phyloP scores from a whole-genome alignment of 35 echinoderm and acorn worm genomes.

The Ophiothrix spiculata region DNA sequence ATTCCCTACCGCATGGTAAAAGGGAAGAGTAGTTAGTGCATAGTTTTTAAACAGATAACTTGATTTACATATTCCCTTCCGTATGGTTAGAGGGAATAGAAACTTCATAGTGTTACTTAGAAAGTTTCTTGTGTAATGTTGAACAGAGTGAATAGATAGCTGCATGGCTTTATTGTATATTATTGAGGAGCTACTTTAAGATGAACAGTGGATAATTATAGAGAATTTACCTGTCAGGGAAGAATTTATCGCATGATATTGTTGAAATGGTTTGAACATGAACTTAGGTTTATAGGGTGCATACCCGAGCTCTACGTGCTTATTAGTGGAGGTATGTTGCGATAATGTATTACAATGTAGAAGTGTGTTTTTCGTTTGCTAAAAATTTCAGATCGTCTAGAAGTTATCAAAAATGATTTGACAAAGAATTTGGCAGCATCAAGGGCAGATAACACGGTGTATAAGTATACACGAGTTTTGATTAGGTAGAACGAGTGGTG shows the following conservation, averaged over 20 bases:
- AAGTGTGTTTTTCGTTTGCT: too few species aligned
- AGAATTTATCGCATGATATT: too few species aligned
- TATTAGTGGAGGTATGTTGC: too few species aligned
- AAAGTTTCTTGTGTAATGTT: too few species aligned
- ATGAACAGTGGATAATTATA: too few species aligned
- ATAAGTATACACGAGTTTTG: not conserved
- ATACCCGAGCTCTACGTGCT: too few species aligned
- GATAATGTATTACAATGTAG: too few species aligned
- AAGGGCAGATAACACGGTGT: not conserved
- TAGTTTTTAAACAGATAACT: not conserved
- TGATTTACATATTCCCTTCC: not conserved
- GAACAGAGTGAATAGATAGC: not conserved
- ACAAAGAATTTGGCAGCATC: not conserved
- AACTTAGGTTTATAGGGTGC: too few species aligned
- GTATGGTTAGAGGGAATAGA: not conserved
- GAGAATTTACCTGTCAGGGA: too few species aligned
- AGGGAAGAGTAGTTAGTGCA: not conserved
- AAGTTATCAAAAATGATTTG: not conserved
- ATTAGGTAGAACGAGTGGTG: not conserved
- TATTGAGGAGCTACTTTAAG: too few species aligned
- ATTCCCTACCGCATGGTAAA: not conserved
- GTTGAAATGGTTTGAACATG: too few species aligned
- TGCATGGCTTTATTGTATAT: not conserved
- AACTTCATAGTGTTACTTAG: not conserved
- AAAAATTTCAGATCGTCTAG: not conserved